These are phyloP conservation scores for Rhinopomastus cyanomelas DNA, from an alignment of 2,113 vertebrate species.

Conservation along the genomic window DNA sequence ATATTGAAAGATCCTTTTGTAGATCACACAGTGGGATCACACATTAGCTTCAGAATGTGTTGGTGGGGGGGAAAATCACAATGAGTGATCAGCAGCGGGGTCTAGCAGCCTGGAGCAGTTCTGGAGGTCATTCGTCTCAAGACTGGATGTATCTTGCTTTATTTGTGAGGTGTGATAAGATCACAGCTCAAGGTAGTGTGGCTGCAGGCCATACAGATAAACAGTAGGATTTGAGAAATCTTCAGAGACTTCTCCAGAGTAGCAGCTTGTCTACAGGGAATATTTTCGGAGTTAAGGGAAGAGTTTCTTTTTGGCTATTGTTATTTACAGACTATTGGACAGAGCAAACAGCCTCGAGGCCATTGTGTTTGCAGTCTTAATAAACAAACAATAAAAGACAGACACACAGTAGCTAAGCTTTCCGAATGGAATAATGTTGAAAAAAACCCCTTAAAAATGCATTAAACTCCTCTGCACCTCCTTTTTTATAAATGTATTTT, in stretches of 20 bases:
- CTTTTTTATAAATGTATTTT: neutral
- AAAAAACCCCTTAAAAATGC: neutral
- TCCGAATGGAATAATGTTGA: neutral
- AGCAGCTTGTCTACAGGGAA: neutral
- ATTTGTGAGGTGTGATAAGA: neutral
- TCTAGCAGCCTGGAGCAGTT: neutral
- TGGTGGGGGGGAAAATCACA: fast-evolving
- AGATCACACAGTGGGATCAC: too few relatives aligned
- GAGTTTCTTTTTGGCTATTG: neutral
- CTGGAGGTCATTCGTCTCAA: neutral
- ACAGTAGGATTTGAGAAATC: neutral
- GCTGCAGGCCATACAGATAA: neutral
- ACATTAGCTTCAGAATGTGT: neutral
- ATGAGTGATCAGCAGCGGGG: neutral
- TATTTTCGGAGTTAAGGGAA: neutral
- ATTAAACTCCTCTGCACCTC: fast-evolving
- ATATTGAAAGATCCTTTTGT: neutral
- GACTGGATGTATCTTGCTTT: neutral
- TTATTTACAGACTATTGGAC: neutral
- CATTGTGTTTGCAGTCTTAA: neutral
- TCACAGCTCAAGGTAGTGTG: neutral
- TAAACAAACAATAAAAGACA: neutral
- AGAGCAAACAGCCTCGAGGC: neutral
- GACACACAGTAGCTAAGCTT: neutral
- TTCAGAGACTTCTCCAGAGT: neutral